Base-by-base conservation (phyloP, 92 coral and sea anemone species). In the Blastomussa wellsi region DNA sequence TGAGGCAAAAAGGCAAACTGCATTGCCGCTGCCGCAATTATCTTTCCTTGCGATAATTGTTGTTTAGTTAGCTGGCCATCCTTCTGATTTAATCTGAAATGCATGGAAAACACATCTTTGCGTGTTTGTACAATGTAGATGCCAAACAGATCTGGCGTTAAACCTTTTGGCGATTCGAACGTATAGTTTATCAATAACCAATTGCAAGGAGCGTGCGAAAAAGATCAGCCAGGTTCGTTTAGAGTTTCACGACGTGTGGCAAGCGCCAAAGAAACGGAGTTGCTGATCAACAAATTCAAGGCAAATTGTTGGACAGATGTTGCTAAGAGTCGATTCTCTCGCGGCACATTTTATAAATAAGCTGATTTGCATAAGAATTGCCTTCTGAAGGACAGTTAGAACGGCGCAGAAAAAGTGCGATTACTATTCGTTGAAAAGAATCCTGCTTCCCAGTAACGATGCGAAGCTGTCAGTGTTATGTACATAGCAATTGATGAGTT, bases 361-460 rank as follows among this genome's bases (percentile, higher is more conserved):
- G 13, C 71, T 82, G 62, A 83, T 83, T 83, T 83, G 81, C 87
- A 83, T 83, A 65, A 83, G 42, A 83, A 74, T 74, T 74, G 71
- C 31, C 17, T 14, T 41, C 35, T 7, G 62, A 19, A 19, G 78
- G 28, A 3, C 33, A 16, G 70, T 33, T 35, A 10, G 6, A 32
- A 24, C 28, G 59, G 71, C n/a, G 62, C 26, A 49, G 64, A 44
- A 8, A 38, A n/a, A 65, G 28, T 20, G 31, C 19, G 26, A 22
- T 28, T 79, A 33, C 37, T 76, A 81, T 24, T 81, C 66, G 66
- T 52, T 68, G 76, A 81, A 32, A 72, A 59, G 24, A 74, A 59
- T 26, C 33, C 51, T 7, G 20, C 29, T 74, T 42, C 72, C 33
- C 42, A 33, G 70, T 55, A 72, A 37, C 33, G 29, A 37, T 17